Evolutionary conservation across 2,113 vertebrate species (phyloP), one percentile per base, ranked within the genome.

Genomic region (Coregonus clupeaformis): DNA sequence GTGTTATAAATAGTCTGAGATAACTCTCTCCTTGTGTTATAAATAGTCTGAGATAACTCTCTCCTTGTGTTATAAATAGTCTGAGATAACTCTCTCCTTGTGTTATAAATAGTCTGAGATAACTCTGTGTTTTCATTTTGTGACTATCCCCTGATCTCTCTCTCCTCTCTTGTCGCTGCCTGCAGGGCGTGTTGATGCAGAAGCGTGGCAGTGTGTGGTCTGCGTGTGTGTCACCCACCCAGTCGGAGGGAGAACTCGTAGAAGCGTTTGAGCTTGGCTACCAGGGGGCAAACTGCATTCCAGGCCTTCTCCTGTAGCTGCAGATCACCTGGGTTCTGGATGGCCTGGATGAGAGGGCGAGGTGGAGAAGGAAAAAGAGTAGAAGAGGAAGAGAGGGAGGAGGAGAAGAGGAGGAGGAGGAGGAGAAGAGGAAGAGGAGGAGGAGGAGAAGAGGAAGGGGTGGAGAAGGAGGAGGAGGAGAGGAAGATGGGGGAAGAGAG

Each of bases 191-290:
- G 42, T 16, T 27, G 27, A 27, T 27, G 27, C 27, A 27, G 27
- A 27, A 27, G 27, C 27, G 2, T 27, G 27, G n/a, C n/a, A n/a
- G 45, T 42, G 55, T 59, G 55, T 59, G 55, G 55, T 59, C 2
- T 59, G 55, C 3, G 55, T 49, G 27, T 24, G 22, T 63, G 72
- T 66, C n/a, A 76, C 93, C 94, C 89, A 97, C 96, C 96, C 86
- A 97, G 89, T 72, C 96, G 84, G 27, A 97, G 93, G 11, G 96
- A 97, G 81, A 97, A 97, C 91, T 97, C 96, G 0, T 97, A 97
- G 88, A 97, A 97, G 13, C 95, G 92, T 79, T 97, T 97, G 78
- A 97, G 94, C 82, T 97, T 97, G 77, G 95, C 94, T 81, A 97
- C 96, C n/a, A 97, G 90, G 45, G 96, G 96, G 86, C 96, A 96